Base-by-base conservation (phyloP, 2,797 vertebrate genomes). In the Chrosomus eos region DNA sequence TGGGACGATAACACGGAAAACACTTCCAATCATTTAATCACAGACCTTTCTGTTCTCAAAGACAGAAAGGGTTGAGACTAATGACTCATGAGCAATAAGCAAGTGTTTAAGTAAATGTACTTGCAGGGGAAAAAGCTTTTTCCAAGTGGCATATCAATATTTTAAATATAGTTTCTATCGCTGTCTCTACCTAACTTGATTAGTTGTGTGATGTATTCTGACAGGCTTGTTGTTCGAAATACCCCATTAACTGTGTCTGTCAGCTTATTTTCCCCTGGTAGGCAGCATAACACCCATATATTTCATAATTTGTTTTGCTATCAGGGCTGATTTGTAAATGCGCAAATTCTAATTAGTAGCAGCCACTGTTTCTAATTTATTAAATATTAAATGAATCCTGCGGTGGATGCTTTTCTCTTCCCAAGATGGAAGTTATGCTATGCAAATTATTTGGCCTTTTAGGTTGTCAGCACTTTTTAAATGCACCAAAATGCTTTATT, bases 301-400 rank as follows among this genome's bases (percentile, higher is more conserved):
- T 98, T 99, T 99, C 97, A 99, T 98, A 97, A 99, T 99, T 99
- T 99, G 97, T 97, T 97, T 97, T 97, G 97, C 98, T 96, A 98
- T 99, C 98, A 98, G 96, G 96, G 97, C 95, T 97, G 97, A 99
- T 99, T 99, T 99, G 98, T 97, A 98, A 99, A 98, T 96, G 97
- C 97, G 97, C 97, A 99, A 96, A 98, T 98, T 98, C 97, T 98
- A 98, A 99, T 99, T 98, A 98, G 97, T 96, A 96, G 92, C 88
- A 94, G 96, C 97, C 94, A 97, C 96, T 96, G 96, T 96, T 97
- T 97, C 96, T 94, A 94, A 96, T 95, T 93, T 97, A 97, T 98
- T 97, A 98, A 98, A 97, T 97, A 97, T 98, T 98, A 97, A 99
- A 98, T 96, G 94, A 96, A 96, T 98, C 97, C 97, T 97, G 96